Conservation (phyloP, 1,140 invertebrate species). For the Choristoneura fumiferana region DNA sequence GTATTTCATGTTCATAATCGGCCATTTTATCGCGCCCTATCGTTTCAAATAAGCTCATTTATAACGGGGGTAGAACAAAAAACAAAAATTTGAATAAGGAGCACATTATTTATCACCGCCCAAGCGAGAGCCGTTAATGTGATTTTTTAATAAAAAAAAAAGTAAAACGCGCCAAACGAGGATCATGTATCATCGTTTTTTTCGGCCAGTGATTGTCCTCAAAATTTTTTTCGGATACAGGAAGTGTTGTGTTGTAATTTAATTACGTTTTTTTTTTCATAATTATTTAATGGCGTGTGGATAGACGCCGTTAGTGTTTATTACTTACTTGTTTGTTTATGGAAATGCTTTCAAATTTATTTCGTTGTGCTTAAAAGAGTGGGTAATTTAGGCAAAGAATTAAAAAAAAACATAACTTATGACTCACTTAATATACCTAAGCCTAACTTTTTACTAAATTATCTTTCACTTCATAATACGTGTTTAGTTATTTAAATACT, state of each 20-base stretch:
- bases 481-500: no score
- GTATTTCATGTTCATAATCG: conserved; percentile 32
- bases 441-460: no score
- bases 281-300: conserved; percentile 11
- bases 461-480: no score
- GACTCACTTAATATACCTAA: no score
- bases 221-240: conserved; percentile 28
- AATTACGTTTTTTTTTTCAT: conserved; percentile 14
- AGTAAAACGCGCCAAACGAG: conserved; percentile 68
- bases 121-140: conserved; percentile 77
- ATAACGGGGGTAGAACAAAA: conserved; percentile 74
- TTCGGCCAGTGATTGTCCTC: conserved; percentile 74
- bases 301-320: conserved; percentile 6
- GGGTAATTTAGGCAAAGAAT: no score
- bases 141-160: conserved; percentile 77
- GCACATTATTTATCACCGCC: conserved; percentile 76
- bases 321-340: not conserved
- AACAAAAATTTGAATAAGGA: conserved; percentile 77
- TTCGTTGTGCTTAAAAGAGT: no score
- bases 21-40: conserved; percentile 64
- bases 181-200: conserved; percentile 74
- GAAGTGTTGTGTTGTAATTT: conserved; percentile 7
- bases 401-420: no score
- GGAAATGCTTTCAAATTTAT: no score
- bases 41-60: conserved; percentile 78